A percentile compares a stretch with the other conserved stretches of the same genome.
Evolutionary conservation across 2,797 vertebrate genomes (phyloP).

Genomic region (Lutjanus argentimaculatus): DNA sequence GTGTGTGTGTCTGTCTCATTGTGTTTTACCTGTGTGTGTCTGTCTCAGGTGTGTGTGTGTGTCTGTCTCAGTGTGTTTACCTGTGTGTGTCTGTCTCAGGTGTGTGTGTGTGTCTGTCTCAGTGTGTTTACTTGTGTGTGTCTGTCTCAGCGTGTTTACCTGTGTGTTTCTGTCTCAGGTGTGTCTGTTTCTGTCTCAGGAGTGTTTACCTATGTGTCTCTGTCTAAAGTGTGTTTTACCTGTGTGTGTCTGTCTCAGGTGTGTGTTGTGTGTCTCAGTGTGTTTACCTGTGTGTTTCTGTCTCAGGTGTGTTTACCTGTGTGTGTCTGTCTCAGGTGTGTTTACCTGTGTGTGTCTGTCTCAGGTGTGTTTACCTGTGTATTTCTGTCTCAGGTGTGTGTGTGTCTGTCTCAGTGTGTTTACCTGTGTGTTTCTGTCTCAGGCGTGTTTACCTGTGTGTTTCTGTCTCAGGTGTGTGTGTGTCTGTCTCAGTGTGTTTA

Average conservation of each 20-base stretch:
- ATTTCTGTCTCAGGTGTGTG: too few relatives aligned
- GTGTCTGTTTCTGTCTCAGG: neutral
- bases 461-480: too few relatives aligned
- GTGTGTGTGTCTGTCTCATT: too few relatives aligned
- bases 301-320: neutral
- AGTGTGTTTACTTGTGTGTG: too few relatives aligned
- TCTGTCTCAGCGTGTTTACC: too few relatives aligned
- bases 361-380: too few relatives aligned
- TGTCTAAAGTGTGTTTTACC: neutral
- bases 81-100: too few relatives aligned
- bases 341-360: too few relatives aligned
- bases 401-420: too few relatives aligned
- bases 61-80: too few relatives aligned
- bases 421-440: neutral
- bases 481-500: neutral
- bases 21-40: neutral
- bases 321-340: too few relatives aligned
- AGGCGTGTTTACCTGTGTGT: neutral
- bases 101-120: too few relatives aligned
- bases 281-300: neutral
- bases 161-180: neutral
- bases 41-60: neutral
- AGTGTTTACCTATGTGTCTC: neutral
- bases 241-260: neutral
- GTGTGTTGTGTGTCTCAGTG: neutral